phyloP scores from a whole-genome alignment of 2,113 vertebrate genomes.

The Mola mola region DNA sequence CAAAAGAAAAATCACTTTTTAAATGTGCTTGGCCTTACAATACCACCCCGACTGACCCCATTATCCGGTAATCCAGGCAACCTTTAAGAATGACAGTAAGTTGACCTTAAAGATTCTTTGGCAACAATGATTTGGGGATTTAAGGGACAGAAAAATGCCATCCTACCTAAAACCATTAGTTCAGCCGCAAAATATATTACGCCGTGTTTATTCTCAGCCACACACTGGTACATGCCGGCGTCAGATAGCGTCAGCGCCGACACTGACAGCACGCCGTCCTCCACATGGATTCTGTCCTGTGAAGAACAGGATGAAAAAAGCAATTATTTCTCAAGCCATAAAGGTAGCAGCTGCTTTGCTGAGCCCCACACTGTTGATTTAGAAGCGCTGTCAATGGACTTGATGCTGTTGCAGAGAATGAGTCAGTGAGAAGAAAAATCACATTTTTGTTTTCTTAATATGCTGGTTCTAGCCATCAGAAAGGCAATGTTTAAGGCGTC shows the following conservation, averaged over 20 bases:
- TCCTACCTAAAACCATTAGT: conserved; percentile 92
- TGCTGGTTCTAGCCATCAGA: not conserved
- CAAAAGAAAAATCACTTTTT: conserved; percentile 22
- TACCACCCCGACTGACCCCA: conserved; percentile 60
- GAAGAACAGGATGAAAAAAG: conserved; percentile 75
- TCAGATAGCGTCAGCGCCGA: conserved; percentile 88
- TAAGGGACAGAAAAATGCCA: conserved; percentile 68
- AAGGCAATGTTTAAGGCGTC: not conserved
- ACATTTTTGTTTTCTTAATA: conserved; percentile 17
- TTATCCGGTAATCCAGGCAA: conserved; percentile 74
- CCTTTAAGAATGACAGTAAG: conserved; percentile 74
- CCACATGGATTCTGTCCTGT: conserved; percentile 91
- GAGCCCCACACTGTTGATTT: too few species aligned
- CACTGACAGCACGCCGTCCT: conserved; percentile 89
- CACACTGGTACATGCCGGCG: conserved; percentile 94
- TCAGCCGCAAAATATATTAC: conserved; percentile 90
- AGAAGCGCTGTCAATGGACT: conserved; percentile 17
- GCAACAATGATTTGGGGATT: conserved; percentile 66
- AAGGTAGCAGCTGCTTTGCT: conserved; percentile 42
- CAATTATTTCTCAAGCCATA: conserved; percentile 53
- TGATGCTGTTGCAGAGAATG: conserved; percentile 30
- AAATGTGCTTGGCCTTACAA: conserved; percentile 68
- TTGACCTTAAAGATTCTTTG: conserved; percentile 74
- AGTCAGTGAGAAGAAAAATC: conserved; percentile 25
- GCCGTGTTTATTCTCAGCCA: conserved; percentile 94